A percentile compares a stretch with the other conserved stretches of the same genome.
These are phyloP conservation scores for Nicator chloris DNA, from an alignment of 2,113 vertebrate species.

Conservation along the genomic window DNA sequence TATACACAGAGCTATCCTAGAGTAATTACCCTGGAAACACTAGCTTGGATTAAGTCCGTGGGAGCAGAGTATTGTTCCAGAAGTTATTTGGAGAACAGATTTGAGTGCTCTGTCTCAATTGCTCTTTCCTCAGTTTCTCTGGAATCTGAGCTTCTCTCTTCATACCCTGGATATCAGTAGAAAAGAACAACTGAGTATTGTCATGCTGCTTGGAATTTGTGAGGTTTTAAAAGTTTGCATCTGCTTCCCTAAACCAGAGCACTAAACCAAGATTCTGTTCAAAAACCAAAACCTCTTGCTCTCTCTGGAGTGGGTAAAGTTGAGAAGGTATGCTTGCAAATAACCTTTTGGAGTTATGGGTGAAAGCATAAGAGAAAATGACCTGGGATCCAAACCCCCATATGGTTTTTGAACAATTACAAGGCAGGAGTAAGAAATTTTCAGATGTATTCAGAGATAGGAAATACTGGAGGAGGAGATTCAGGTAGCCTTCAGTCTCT, in stretches of 20 bases:
- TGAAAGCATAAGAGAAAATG: not conserved
- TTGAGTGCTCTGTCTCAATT: not conserved
- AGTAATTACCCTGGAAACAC: conserved; percentile 34
- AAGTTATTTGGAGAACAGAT: not conserved
- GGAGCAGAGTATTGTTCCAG: not conserved
- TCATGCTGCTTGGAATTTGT: not conserved
- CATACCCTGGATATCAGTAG: accelerated
- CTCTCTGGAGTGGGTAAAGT: not conserved
- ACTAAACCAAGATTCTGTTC: not conserved
- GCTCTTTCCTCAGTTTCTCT: not conserved
- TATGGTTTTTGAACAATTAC: not conserved
- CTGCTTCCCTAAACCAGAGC: not conserved
- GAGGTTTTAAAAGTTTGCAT: not conserved
- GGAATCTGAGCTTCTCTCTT: not conserved
- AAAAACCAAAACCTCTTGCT: not conserved
- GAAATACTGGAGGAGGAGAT: not conserved
- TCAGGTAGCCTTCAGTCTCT: not conserved
- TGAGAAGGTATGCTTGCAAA: not conserved
- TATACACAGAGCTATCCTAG: not conserved
- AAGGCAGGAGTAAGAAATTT: not conserved
- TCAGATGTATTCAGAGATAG: not conserved
- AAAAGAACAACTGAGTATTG: not conserved
- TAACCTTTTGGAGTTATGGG: not conserved
- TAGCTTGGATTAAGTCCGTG: conserved; percentile 14
- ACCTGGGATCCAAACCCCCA: not conserved